phyloP scores from a whole-genome alignment of 2,888 invertebrate species.

The Pheosia gnoma region DNA sequence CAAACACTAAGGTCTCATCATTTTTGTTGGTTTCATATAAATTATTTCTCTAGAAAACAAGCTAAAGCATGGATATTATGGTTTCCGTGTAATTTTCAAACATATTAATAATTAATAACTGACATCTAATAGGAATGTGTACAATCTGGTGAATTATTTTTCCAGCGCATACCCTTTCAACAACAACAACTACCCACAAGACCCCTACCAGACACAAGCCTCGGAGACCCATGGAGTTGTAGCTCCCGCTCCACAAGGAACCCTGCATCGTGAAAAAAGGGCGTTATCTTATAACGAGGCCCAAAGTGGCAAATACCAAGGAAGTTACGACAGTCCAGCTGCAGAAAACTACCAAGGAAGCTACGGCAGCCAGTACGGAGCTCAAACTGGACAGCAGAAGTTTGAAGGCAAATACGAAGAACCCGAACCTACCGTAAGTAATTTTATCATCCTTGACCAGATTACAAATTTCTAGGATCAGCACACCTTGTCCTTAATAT shows the following conservation, averaged over 20 bases:
- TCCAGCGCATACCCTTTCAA: constrained; percentile 16
- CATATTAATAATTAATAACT: too few species aligned
- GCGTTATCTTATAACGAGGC: constrained; percentile 36
- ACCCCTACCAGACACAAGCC: constrained; percentile 36
- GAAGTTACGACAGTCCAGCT: constrained; percentile 15
- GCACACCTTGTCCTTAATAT: too few species aligned
- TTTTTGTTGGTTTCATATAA: too few species aligned
- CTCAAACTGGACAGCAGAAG: constrained; percentile 13
- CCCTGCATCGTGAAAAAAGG: constrained; percentile 48
- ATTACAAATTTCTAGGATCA: too few species aligned
- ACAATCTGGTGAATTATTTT: too few species aligned
- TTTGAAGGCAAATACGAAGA: constrained; percentile 44
- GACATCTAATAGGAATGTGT: background rate
- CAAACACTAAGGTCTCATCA: too few species aligned
- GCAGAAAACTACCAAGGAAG: constrained; percentile 22
- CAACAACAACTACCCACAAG: constrained; percentile 18
- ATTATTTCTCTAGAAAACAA: too few species aligned
- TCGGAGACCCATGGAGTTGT: constrained; percentile 26
- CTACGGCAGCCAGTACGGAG: constrained; percentile 30
- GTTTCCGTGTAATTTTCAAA: too few species aligned
- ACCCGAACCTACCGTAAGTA: constrained; percentile 74
- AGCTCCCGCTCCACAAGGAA: constrained; percentile 24
- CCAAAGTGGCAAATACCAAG: constrained; percentile 26
- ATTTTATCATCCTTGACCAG: background rate
- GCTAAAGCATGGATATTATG: too few species aligned